Evolutionary conservation across 2,797 vertebrate species (phyloP).

Genomic region (Ceryle rudis): DNA sequence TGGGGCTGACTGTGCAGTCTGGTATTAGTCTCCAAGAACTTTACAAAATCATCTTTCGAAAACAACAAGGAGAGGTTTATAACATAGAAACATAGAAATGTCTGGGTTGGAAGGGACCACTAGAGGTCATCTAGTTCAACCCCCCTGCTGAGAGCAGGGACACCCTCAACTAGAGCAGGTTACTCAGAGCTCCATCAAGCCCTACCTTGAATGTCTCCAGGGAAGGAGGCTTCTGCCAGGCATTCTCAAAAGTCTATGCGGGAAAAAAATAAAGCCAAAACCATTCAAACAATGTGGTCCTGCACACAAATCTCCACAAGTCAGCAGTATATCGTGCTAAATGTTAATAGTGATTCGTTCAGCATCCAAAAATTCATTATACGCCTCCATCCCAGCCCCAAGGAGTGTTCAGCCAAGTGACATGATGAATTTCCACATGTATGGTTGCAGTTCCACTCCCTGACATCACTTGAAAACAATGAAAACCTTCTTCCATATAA

Average conservation of each 20-base stretch:
- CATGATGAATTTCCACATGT: neutral
- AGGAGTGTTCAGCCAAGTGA: neutral
- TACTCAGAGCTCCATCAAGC: too few species aligned
- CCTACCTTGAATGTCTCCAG: too few species aligned
- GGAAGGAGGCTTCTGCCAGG: neutral
- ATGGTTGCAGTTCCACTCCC: neutral
- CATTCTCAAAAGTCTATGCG: neutral
- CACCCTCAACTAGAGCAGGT: too few species aligned
- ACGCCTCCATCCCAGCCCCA: neutral
- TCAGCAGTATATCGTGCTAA: neutral
- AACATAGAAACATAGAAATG: neutral
- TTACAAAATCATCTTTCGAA: neutral
- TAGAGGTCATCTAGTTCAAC: too few species aligned
- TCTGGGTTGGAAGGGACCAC: too few species aligned
- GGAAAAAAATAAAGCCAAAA: neutral
- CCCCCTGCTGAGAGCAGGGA: too few species aligned
- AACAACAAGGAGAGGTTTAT: neutral
- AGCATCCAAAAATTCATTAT: neutral
- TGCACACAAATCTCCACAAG: neutral
- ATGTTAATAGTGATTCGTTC: neutral
- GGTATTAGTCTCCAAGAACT: neutral
- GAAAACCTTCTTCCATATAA: conserved; percentile 11
- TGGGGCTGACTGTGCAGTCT: neutral
- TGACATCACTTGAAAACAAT: conserved; percentile 33
- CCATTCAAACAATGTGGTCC: neutral